These are phyloP conservation scores for Uloborus diversus DNA, from an alignment of 1,140 invertebrate species.

Conservation along the genomic window DNA sequence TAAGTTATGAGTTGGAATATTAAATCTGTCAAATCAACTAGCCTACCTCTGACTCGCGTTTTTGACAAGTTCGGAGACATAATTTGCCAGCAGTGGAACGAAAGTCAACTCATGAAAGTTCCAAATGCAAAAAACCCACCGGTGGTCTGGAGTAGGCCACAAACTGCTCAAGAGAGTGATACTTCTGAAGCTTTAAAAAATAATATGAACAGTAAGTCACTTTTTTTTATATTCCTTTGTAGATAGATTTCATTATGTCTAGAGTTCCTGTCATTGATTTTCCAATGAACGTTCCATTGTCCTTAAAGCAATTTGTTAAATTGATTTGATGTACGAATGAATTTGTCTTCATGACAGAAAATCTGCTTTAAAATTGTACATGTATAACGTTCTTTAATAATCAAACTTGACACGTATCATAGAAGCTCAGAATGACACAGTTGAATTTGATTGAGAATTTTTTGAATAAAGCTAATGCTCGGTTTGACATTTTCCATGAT, in stretches of 20 bases:
- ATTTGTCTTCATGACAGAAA: no score
- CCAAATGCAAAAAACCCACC: slow-evolving; percentile 28
- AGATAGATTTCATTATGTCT: neutral
- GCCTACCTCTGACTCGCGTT: slow-evolving; percentile 49
- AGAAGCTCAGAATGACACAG: no score
- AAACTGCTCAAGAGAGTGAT: slow-evolving; percentile 37
- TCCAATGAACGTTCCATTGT: no score
- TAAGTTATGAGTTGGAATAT: slow-evolving; percentile 53
- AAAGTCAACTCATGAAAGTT: slow-evolving; percentile 51
- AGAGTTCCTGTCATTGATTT: no score
- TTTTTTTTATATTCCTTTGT: neutral
- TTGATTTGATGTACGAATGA: no score
- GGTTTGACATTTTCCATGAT: no score
- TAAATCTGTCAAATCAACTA: slow-evolving; percentile 27
- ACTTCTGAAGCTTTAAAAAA: slow-evolving; percentile 42
- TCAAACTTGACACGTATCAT: no score
- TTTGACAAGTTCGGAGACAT: slow-evolving; percentile 49
- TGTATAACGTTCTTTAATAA: no score
- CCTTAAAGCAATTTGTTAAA: no score
- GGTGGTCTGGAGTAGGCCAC: slow-evolving; percentile 38
- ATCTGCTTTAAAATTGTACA: no score
- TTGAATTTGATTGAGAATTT: no score
- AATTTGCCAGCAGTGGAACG: slow-evolving; percentile 35
- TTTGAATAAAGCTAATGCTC: no score
- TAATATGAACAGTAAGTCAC: slow-evolving; percentile 48